Conservation (phyloP, 2,113 vertebrate species). For the Caranx ignobilis region DNA sequence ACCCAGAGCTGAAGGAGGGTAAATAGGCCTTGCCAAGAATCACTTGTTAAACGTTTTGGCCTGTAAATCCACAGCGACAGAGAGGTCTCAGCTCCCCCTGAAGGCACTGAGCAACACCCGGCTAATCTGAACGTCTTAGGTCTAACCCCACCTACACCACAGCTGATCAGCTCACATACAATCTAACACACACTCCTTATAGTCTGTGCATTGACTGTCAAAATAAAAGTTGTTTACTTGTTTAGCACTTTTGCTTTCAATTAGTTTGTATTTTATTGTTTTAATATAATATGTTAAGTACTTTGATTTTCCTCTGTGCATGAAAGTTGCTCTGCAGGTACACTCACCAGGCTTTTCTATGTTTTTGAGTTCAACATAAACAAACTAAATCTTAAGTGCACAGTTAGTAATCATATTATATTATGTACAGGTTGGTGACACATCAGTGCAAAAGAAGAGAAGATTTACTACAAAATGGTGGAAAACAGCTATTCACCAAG, state of each 20-base stretch:
- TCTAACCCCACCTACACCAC: conserved; percentile 34
- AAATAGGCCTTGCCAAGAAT: conserved; percentile 65
- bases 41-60: conserved; percentile 57
- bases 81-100: conserved; percentile 29
- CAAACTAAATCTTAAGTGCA: not conserved
- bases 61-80: conserved; percentile 27
- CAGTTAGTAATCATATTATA: not conserved
- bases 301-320: not conserved
- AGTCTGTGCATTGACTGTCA: not conserved
- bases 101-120: conserved; percentile 28
- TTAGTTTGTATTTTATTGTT: not conserved
- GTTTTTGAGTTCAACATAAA: not conserved
- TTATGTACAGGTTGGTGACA: not conserved
- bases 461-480: not conserved
- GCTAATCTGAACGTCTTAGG: conserved; percentile 57
- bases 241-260: no score
- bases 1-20: conserved; percentile 69
- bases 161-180: conserved; percentile 46
- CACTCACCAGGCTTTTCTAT: not conserved
- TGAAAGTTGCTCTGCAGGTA: not conserved
- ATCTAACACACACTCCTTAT: not conserved
- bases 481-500: no score
- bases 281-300: not conserved
- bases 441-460: not conserved
- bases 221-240: not conserved